Percentiles rank a stretch among this genome's conserved stretches.
These are phyloP conservation scores for Dicrostonyx torquatus DNA, from an alignment of 2,797 vertebrate species.

Conservation along the genomic window DNA sequence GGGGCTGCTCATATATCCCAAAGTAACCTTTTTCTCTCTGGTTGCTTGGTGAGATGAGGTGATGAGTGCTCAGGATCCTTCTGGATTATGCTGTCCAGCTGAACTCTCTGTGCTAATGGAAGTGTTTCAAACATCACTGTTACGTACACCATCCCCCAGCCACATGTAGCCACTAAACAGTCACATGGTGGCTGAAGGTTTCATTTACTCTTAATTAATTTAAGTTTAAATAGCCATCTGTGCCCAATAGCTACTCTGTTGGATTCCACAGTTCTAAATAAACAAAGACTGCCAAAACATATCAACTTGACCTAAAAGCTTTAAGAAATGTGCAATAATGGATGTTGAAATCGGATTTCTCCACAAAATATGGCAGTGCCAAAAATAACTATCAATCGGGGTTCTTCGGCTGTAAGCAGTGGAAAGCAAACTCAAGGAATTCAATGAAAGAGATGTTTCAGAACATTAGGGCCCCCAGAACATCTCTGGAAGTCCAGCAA, in stretches of 20 bases:
- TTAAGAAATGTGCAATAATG: neutral
- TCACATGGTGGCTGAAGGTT: neutral
- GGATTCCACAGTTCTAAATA: neutral
- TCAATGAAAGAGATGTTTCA: neutral
- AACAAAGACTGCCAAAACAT: conserved; percentile 25
- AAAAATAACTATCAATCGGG: conserved; percentile 4
- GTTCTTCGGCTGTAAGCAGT: neutral
- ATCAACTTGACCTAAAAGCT: neutral
- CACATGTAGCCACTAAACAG: neutral
- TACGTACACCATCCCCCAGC: neutral
- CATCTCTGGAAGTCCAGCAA: neutral
- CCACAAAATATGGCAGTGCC: neutral
- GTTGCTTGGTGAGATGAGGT: neutral
- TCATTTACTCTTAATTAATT: conserved; percentile 45
- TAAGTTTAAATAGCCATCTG: conserved; percentile 2
- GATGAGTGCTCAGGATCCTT: neutral
- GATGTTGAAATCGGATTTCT: conserved; percentile 27
- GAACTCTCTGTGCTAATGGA: neutral
- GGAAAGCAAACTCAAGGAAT: neutral
- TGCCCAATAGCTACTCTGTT: neutral
- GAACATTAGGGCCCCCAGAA: neutral
- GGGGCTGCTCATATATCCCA: neutral
- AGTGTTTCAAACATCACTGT: neutral
- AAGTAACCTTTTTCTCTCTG: neutral
- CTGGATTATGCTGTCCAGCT: neutral